Evolutionary conservation across 2,113 vertebrate species (phyloP), one percentile per base, ranked within the genome.

Genomic region (Bambusicola thoracicus): DNA sequence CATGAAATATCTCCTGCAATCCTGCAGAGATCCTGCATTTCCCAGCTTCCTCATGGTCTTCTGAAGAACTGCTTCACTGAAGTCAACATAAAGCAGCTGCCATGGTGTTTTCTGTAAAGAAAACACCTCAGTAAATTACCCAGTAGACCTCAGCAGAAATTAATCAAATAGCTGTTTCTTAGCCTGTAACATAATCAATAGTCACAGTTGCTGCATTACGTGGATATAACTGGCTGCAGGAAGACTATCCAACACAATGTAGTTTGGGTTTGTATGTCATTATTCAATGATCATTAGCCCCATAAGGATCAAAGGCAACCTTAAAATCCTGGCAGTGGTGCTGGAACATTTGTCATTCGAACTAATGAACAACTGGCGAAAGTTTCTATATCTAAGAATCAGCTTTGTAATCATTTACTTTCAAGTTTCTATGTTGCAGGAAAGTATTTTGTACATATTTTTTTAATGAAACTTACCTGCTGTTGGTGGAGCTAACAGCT

Each of bases 401-500:
- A 93, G 59, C n/a, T 30, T 41, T 69, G 68, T 90, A 96, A 94
- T 81, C 7, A 88, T 81, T 88, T 87, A 72, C 80, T 96, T 94
- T 94, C 91, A 96, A 85, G 65, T 84, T 89, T 96, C 96, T 67
- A 73, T 67, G 92, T 93, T 96, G 73, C 73, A 25, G 11, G 49
- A 72, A 96, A 95, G 84, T 58, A 92, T 89, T 96, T 93, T 72
- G 80, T 93, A 84, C 49, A 76, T 87, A 77, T 87, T 94, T 75
- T 66, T 32, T 15, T 79, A 96, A 93, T 83, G 19, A 77, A 92
- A 65, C 32, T 89, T 43, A 65, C 85, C 94, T 96, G 87, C 77
- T 95, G 91, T 61, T 94, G 90, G 70, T 95, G 91, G 87, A 96
- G 85, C 93, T 95, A 96, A 96, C 90, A 97, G 80, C 96, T 96